Evolutionary conservation across 2,888 invertebrate genomes (phyloP), one percentile per base, ranked within the genome.

Genomic region (Baccha elongata): DNA sequence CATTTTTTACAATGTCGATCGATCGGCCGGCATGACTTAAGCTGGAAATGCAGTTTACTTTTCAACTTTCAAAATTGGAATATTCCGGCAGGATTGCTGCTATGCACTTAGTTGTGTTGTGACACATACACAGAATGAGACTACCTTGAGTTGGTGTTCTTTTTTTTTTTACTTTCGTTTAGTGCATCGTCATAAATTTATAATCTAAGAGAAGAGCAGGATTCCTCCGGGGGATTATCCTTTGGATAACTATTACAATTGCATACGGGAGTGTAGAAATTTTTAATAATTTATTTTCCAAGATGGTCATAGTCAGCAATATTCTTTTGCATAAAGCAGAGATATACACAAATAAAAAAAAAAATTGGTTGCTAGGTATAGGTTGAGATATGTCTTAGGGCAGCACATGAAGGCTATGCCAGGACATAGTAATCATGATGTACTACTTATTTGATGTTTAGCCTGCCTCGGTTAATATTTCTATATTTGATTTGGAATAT

Each of bases 221-320:
- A 8, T 60, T 29, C 19, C 42, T 58, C 26, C 2, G 40, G 35
- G 23, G n/a, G 11, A 23, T 23, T 23, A 15, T 17, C 15, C 23
- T 26, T 42, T 19, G 11, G 13, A 60, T 29, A 19, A 10, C 11
- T 3, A 50, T 64, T 42, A 40, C 58, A 35, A 52, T 17, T 53
- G 35, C 67, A 40, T 68, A 62, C n/a, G 17, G 5, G 58, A 65
- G 65, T 81, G 71, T 46, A 46, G 69, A 37, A 46, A 40, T 52
- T 69, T 71, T 81, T 58, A 79, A 81, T 81, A 81, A 75, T 81
- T 71, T 81, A 75, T 75, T 32, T 40, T 46, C 23, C 46, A 52
- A 75, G 64, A 69, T 80, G 64, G 58, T 69, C 58, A 50, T 32
- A 40, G 26, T 5, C 15, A 11, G 21, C 32, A 19, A n/a, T n/a